phyloP scores from a whole-genome alignment of 2,113 vertebrate species.

The Mesocricetus auratus region DNA sequence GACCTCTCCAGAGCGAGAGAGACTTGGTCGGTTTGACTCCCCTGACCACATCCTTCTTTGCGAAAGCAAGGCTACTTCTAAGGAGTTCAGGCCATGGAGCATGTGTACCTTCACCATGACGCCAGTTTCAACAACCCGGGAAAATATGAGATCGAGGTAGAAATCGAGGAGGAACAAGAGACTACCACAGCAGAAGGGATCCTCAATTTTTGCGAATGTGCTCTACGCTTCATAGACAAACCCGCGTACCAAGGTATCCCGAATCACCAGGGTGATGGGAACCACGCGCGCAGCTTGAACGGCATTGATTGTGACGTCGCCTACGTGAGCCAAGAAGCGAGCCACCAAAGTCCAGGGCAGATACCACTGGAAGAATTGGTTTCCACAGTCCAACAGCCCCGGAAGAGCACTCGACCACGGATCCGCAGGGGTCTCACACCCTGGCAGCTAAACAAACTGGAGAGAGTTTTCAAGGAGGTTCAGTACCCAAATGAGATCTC shows the following conservation, averaged over 20 bases:
- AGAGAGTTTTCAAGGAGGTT: background rate
- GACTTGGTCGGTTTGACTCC: background rate
- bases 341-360: no score
- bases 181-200: accelerated
- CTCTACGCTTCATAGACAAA: background rate
- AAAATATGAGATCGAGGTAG: background rate
- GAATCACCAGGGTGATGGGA: background rate
- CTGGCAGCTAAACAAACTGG: background rate
- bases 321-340: background rate
- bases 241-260: background rate
- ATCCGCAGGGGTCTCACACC: background rate
- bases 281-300: background rate
- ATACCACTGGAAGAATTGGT: background rate
- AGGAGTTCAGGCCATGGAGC: background rate
- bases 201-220: accelerated
- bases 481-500: background rate
- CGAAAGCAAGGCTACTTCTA: background rate
- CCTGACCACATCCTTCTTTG: background rate
- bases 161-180: background rate
- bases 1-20: background rate
- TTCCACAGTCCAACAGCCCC: background rate
- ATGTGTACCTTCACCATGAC: no score
- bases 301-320: accelerated
- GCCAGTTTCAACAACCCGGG: background rate
- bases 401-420: background rate